A percentile compares a stretch with the other conserved stretches of the same genome.
phyloP scores from a whole-genome alignment of 2,797 vertebrate species.

The Anguilla marmorata region DNA sequence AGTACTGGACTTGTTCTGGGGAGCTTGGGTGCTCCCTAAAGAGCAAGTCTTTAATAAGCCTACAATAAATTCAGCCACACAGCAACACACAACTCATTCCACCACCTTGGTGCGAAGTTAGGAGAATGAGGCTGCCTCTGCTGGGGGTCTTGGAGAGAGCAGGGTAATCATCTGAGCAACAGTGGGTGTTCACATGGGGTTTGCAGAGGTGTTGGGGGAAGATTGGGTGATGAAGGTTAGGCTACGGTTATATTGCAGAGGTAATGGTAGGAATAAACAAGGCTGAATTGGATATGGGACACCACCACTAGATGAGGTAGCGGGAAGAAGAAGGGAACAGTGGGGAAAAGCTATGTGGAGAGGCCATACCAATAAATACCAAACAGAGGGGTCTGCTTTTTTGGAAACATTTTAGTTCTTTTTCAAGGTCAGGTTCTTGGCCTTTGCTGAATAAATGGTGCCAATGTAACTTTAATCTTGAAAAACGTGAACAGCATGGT shows the following conservation, averaged over 20 bases:
- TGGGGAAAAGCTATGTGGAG: background rate
- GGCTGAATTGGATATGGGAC: background rate
- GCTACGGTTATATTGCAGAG: background rate
- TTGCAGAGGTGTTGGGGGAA: background rate
- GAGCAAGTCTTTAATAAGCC: background rate
- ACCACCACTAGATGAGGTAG: background rate
- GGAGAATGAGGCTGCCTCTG: background rate
- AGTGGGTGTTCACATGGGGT: background rate
- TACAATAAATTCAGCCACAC: background rate
- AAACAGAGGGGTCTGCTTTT: background rate
- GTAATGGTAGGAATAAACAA: background rate
- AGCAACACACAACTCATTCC: background rate
- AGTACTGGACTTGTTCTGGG: background rate
- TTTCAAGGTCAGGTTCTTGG: background rate
- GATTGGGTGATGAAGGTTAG: background rate
- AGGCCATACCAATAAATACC: background rate
- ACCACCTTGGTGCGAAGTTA: background rate
- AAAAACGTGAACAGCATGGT: background rate
- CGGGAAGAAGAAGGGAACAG: background rate
- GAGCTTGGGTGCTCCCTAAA: background rate
- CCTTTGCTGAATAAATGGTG: slow-evolving; percentile 14
- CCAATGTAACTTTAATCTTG: background rate
- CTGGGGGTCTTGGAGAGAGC: background rate
- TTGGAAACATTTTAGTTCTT: background rate
- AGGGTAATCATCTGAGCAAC: background rate